These are phyloP conservation scores for Hyles vespertilio DNA, from an alignment of 1,140 invertebrate species.

Conservation along the genomic window DNA sequence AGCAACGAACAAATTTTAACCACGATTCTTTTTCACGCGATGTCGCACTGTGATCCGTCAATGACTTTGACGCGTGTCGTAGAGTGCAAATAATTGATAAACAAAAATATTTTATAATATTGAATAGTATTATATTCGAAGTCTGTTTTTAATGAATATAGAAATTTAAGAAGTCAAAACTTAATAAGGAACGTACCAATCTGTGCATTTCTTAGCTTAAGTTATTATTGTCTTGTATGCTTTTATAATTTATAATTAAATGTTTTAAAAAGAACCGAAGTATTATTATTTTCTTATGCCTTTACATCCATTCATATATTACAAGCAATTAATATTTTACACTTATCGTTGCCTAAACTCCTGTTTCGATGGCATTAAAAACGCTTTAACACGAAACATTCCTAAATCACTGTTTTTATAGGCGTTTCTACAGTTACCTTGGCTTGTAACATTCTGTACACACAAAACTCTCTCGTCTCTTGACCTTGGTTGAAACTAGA, in stretches of 20 bases:
- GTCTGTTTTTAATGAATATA: slow-evolving; percentile 36
- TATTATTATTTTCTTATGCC: slow-evolving; percentile 13
- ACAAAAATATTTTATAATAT: slow-evolving; percentile 19
- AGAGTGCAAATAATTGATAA: slow-evolving; percentile 29
- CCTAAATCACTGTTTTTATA: neutral
- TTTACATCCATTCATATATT: neutral
- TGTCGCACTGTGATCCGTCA: slow-evolving; percentile 44
- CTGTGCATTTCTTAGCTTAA: slow-evolving; percentile 65
- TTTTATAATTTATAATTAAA: slow-evolving; percentile 72
- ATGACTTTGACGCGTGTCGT: slow-evolving; percentile 35
- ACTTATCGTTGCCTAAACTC: too few species aligned
- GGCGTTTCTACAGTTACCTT: neutral
- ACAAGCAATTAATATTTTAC: too few species aligned
- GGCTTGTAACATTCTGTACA: neutral
- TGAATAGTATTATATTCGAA: slow-evolving; percentile 44
- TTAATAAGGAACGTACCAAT: slow-evolving; percentile 58
- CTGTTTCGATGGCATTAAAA: too few species aligned
- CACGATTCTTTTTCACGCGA: slow-evolving; percentile 13
- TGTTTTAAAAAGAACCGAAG: slow-evolving; percentile 50
- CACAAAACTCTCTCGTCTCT: neutral
- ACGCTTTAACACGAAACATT: too few species aligned
- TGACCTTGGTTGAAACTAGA: neutral
- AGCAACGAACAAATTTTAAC: slow-evolving; percentile 22
- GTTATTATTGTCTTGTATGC: slow-evolving; percentile 63
- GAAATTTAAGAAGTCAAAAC: slow-evolving; percentile 26